Evolutionary conservation across 2,888 invertebrate genomes (phyloP).

Genomic region (Ectobius pallidus): DNA sequence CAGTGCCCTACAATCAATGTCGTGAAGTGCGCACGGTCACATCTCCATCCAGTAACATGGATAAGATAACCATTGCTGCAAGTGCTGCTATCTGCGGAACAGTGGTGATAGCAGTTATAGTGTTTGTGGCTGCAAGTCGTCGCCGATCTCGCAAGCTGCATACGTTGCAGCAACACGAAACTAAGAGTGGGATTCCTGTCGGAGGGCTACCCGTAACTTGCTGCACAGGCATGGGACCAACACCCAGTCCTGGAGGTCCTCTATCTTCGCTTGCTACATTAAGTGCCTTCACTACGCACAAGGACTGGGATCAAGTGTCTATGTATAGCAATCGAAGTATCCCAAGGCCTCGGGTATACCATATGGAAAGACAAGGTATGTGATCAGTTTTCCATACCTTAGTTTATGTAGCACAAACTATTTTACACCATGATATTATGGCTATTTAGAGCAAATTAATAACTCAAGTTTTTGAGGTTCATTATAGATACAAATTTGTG

Average conservation of each 20-base stretch:
- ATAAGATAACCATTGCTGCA: constrained; percentile 92
- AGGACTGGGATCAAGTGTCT: constrained; percentile 87
- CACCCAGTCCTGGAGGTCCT: constrained; percentile 80
- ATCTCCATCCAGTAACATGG: constrained; percentile 78
- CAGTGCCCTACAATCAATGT: constrained; percentile 85
- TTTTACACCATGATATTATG: no score
- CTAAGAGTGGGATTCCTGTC: constrained; percentile 48
- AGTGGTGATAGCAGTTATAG: constrained; percentile 86
- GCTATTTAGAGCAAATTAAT: no score
- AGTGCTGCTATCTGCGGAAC: constrained; percentile 93
- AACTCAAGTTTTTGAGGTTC: no score
- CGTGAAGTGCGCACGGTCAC: constrained; percentile 87
- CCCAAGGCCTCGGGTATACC: constrained; percentile 85
- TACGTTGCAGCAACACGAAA: constrained; percentile 63
- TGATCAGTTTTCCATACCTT: background rate
- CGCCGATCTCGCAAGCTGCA: constrained; percentile 75
- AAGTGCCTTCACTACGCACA: constrained; percentile 69
- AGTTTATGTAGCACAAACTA: no score
- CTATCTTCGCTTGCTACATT: constrained; percentile 82
- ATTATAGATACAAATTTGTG: no score
- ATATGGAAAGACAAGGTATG: constrained; percentile 64
- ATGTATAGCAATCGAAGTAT: constrained; percentile 90
- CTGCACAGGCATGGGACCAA: constrained; percentile 72
- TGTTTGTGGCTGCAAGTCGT: constrained; percentile 86
- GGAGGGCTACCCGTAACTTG: constrained; percentile 77